Evolutionary conservation across 2,797 vertebrate species (phyloP), one percentile per base, ranked within the genome.

Genomic region (Onychomys torridus): DNA sequence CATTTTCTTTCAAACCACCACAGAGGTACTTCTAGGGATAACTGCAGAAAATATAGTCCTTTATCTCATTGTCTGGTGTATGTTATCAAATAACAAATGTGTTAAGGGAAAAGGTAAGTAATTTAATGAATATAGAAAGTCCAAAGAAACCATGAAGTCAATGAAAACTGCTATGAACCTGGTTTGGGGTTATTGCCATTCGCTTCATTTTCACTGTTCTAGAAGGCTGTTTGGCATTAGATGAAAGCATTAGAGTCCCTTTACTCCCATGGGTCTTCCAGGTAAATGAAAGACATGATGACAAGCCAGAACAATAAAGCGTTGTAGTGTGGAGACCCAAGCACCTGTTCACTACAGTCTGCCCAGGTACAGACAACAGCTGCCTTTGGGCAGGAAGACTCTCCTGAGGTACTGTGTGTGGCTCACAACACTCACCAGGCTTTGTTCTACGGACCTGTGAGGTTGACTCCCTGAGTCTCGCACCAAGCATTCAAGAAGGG

Each of bases 61-160:
- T 89, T 95, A 57, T 63, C 49, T 17, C 91, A 92, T 32, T 82
- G 59, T 32, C 11, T 73, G 52, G 71, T 29, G 37, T 37, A 94
- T 0, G 23, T 27, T n/a, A 67, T 9, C n/a, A 19, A 21, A 92
- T 11, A 76, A 61, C 55, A 75, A 94, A 27, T 92, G 17, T 65
- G 57, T 29, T 83, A 69, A 90, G 90, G 81, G 14, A 85, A 86
- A 17, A 11, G 95, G 82, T 27, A 81, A 93, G 23, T 27, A 69
- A 92, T 40, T 49, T 5, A 94, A 59, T 57, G 43, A 93, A 81
- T 46, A 46, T 0, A 73, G 27, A 43, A 91, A 94, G n/a, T 75
- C 10, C 27, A 57, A 94, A 91, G 57, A 89, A 32, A 85, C 13
- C 55, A 78, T 63, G 12, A 77, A 77, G 23, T 89, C 57, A 43